These are phyloP conservation scores for Hydrolagus colliei DNA, from an alignment of 2,797 vertebrate species.

Conservation along the genomic window DNA sequence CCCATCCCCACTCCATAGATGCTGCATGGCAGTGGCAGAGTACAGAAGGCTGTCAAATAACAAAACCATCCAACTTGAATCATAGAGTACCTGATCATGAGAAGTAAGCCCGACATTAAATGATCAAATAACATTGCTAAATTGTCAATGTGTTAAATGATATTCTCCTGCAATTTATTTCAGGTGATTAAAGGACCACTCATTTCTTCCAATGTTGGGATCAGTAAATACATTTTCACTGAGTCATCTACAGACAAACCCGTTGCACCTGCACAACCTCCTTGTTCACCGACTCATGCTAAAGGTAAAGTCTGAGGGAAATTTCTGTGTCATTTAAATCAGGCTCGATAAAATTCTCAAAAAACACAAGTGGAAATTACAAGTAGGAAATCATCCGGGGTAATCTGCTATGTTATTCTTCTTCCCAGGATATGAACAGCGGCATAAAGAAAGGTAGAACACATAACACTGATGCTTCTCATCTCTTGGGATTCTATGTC, in stretches of 20 bases:
- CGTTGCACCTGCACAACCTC: neutral
- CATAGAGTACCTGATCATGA: too few species aligned
- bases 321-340: neutral
- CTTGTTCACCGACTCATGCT: slow-evolving; percentile 16
- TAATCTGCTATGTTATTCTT: too few species aligned
- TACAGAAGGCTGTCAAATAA: neutral
- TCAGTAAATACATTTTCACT: slow-evolving; percentile 8
- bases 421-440: too few species aligned
- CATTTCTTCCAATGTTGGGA: slow-evolving; percentile 9
- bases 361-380: neutral
- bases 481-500: too few species aligned
- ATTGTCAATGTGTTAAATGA: neutral
- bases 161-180: neutral
- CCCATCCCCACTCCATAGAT: neutral
- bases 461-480: too few species aligned
- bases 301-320: neutral
- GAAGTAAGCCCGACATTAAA: neutral
- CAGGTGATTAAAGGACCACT: slow-evolving; percentile 14
- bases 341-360: slow-evolving; percentile 12
- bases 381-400: neutral
- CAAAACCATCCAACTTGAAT: too few species aligned
- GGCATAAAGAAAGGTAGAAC: too few species aligned
- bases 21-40: neutral
- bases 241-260: neutral
- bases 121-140: neutral